phyloP scores from a whole-genome alignment of 2,113 vertebrate genomes.

The Carassius gibelio region DNA sequence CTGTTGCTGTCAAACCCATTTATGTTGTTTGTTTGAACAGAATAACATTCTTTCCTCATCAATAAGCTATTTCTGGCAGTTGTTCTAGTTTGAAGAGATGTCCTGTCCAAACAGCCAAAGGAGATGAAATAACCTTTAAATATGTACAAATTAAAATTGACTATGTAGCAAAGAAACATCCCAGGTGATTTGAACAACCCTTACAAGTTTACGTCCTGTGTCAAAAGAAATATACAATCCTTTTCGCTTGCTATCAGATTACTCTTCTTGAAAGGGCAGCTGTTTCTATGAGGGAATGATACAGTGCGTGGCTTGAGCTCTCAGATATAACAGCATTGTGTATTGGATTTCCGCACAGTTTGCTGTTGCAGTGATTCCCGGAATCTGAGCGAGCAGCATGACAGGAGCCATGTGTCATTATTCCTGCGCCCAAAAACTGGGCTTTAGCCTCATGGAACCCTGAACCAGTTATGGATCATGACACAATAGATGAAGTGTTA shows the following conservation, averaged over 20 bases:
- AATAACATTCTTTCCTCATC: not conserved
- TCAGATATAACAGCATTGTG: conserved; percentile 60
- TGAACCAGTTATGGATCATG: not conserved
- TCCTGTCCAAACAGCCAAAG: conserved; percentile 9
- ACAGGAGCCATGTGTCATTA: conserved; percentile 41
- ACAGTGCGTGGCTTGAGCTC: conserved; percentile 43
- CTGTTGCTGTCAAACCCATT: not conserved
- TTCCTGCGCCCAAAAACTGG: conserved; percentile 14
- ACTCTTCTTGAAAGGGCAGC: conserved; percentile 62
- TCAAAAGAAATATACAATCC: conserved; percentile 56
- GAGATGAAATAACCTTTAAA: conserved; percentile 18
- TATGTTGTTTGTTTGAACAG: not conserved
- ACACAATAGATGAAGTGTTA: conserved; percentile 11
- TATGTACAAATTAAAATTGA: not conserved
- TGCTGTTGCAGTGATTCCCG: conserved; percentile 52
- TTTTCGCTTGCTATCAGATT: conserved; percentile 54
- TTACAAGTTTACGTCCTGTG: conserved; percentile 52
- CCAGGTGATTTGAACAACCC: conserved; percentile 6
- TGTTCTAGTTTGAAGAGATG: not conserved
- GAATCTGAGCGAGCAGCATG: conserved; percentile 6
- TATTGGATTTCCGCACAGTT: conserved; percentile 52
- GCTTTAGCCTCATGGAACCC: conserved; percentile 23
- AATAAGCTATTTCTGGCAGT: not conserved
- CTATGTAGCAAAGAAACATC: not conserved
- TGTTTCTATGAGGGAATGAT: conserved; percentile 55